Percentiles rank a stretch among this genome's conserved stretches.
phyloP scores from a whole-genome alignment of 2,113 vertebrate species.

The Dromaius novaehollandiae region DNA sequence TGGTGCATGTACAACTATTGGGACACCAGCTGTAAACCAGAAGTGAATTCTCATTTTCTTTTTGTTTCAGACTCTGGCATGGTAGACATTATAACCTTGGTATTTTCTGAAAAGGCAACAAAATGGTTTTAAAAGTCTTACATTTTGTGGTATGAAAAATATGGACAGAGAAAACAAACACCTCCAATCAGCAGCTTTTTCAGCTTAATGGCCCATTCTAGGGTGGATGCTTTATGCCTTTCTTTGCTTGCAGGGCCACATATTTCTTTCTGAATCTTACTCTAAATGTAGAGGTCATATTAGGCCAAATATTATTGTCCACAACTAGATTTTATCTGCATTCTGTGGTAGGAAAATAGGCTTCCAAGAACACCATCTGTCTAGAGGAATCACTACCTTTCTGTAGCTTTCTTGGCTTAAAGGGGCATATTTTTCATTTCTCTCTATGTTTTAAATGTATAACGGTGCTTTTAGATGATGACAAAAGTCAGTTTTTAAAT shows the following conservation, averaged over 20 bases:
- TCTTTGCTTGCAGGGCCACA: constrained; percentile 15
- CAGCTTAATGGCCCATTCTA: neutral
- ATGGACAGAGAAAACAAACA: constrained; percentile 34
- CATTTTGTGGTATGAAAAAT: constrained; percentile 40
- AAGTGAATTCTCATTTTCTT: constrained; percentile 42
- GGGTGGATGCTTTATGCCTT: neutral
- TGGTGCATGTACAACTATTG: constrained; percentile 41
- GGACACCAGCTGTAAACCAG: constrained; percentile 62
- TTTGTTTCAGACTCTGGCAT: constrained; percentile 37
- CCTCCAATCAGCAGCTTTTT: constrained; percentile 19
- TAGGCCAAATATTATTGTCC: constrained; percentile 38
- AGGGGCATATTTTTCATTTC: neutral
- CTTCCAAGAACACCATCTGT: constrained; percentile 1
- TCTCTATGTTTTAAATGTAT: neutral
- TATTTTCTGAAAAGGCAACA: constrained; percentile 46
- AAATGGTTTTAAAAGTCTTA: neutral
- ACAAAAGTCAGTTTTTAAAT: neutral
- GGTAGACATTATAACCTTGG: constrained; percentile 14
- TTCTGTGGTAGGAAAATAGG: neutral
- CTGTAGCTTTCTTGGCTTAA: neutral
- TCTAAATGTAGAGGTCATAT: constrained; percentile 29
- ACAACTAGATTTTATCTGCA: constrained; percentile 43
- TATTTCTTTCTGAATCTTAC: constrained; percentile 25
- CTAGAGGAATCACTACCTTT: constrained; percentile 5
- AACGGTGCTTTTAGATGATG: neutral